Base-by-base conservation (phyloP, 2,113 vertebrate species). In the Ophiodon elongatus region DNA sequence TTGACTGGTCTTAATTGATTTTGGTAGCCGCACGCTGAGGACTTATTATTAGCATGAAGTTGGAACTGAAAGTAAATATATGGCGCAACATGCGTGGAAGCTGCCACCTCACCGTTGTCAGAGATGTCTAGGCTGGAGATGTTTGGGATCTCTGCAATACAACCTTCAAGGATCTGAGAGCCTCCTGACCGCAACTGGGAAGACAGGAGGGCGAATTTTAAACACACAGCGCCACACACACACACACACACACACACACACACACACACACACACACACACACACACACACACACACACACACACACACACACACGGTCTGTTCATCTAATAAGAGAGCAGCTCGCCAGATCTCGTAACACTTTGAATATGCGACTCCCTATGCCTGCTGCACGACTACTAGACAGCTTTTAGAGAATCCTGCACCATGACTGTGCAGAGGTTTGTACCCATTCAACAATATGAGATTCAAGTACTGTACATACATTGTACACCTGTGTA, bases 81-180 rank as follows among this genome's bases (percentile, higher is more conserved):
- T 31, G 8, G 21, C 15, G 41, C 15, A 59, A 45, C 6, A 17
- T 60, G 57, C 27, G 29, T 17, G 29, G 29, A 33, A 60, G 29
- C 59, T 33, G 35, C 13, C 7, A 25, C 56, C 97, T 96, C 94
- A 99, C 98, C 97, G 15, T 99, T 99, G 87, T 99, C 98, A 23
- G 98, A 98, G 92, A 99, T 97, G 84, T 99, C 98, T 73, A 99
- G 92, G 88, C 97, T 98, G 93, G 97, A 96, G 88, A 99, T 97
- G 93, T 99, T 99, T 91, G 97, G 98, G 86, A 99, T 97, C 93
- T 99, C 98, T 15, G 98, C 98, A 73, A 99, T 98, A 88, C 98
- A 99, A 78, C 98, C 96, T 94, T 99, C 98, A 85, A 99, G 95
- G 79, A 99, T 97, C 92, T 99, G 98, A 23, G 97, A 98, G 29